A percentile compares a stretch with the other conserved stretches of the same genome.
These are phyloP conservation scores for Agriotes lineatus DNA, from an alignment of 2,888 invertebrate species.

Conservation along the genomic window DNA sequence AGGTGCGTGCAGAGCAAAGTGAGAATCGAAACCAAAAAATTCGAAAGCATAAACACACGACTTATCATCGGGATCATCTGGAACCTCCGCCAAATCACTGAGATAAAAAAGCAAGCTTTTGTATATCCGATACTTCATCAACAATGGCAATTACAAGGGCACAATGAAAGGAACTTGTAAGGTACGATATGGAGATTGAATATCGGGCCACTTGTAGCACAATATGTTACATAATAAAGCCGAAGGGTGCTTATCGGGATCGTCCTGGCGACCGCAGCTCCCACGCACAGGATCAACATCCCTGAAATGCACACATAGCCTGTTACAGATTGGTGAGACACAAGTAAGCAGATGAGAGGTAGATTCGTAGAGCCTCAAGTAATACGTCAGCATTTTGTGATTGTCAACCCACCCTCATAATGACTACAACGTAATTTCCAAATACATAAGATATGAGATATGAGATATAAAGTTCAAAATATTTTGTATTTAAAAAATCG, in stretches of 20 bases:
- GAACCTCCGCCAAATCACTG: constrained; percentile 24
- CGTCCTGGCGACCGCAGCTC: constrained; percentile 47
- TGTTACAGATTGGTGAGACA: background rate
- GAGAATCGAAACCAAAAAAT: constrained; percentile 27
- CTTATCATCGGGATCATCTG: constrained; percentile 41
- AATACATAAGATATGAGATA: too few species aligned
- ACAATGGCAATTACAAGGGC: constrained; percentile 43
- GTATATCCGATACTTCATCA: constrained; percentile 39
- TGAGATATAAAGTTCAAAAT: too few species aligned
- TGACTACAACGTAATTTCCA: too few species aligned
- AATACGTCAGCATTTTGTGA: background rate
- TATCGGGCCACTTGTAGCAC: constrained; percentile 45
- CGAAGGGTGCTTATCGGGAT: constrained; percentile 44
- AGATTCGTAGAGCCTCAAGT: background rate
- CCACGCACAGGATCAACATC: constrained; percentile 45
- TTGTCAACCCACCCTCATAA: too few species aligned
- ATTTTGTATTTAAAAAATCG: too few species aligned
- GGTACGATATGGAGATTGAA: constrained; percentile 45
- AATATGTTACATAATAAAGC: constrained; percentile 47
- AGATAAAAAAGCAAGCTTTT: constrained; percentile 35
- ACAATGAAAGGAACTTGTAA: constrained; percentile 42
- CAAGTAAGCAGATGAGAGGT: constrained; percentile 12
- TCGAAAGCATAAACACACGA: constrained; percentile 25
- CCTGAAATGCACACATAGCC: constrained; percentile 19
- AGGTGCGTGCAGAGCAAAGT: constrained; percentile 36